phyloP scores from a whole-genome alignment of 2,797 vertebrate species.

The Crypturellus tataupa region DNA sequence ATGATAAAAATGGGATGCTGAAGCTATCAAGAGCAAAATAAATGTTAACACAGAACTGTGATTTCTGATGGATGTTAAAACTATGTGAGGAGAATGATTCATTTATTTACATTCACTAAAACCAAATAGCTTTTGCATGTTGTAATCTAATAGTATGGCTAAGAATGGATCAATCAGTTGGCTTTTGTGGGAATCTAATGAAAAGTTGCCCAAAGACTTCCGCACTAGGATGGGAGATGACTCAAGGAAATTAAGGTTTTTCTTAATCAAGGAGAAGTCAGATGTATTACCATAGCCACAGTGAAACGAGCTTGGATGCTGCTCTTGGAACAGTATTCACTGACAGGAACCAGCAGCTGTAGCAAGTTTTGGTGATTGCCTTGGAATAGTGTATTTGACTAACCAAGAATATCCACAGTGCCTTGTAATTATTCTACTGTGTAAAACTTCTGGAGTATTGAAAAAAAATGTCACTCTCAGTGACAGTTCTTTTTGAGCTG shows the following conservation, averaged over 20 bases:
- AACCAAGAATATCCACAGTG: background rate
- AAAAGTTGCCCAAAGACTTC: background rate
- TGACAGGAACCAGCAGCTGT: background rate
- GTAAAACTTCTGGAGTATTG: background rate
- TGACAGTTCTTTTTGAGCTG: background rate
- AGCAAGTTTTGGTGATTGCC: background rate
- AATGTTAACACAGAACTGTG: background rate
- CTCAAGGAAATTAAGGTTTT: background rate
- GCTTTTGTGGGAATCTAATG: background rate
- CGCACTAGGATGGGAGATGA: background rate
- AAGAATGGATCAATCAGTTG: background rate
- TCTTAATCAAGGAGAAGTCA: background rate
- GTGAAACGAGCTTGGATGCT: background rate
- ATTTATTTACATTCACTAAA: background rate
- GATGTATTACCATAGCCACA: background rate
- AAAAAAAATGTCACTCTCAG: background rate
- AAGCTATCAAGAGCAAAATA: background rate
- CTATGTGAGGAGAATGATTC: background rate
- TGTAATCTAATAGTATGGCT: background rate
- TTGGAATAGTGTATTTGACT: background rate
- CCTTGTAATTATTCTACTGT: background rate
- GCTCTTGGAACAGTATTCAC: background rate
- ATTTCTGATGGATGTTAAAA: background rate
- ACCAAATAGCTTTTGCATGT: background rate
- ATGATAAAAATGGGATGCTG: background rate